Evolutionary conservation across 2,113 vertebrate species (phyloP).

Genomic region (Sorex fumeus): DNA sequence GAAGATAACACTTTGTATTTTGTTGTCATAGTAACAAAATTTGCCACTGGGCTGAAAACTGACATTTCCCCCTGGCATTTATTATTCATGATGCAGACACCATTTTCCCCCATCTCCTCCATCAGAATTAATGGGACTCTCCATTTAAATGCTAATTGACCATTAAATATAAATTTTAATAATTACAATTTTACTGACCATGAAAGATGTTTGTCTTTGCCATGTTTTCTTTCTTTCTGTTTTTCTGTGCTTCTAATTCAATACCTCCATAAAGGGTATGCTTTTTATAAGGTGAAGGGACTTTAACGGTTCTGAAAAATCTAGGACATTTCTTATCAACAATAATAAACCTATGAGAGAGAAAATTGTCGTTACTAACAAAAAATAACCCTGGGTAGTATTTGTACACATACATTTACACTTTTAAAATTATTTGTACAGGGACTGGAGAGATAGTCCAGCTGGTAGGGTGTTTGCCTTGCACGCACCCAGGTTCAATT

Average conservation of each 20-base stretch:
- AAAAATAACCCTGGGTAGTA: slow-evolving; percentile 50
- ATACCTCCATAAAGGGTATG: slow-evolving; percentile 56
- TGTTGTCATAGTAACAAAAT: slow-evolving; percentile 89
- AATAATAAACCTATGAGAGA: slow-evolving; percentile 53
- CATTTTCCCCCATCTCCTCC: slow-evolving; percentile 79
- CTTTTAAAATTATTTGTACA: slow-evolving; percentile 63
- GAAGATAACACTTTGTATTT: slow-evolving; percentile 86
- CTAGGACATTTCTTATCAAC: slow-evolving; percentile 61
- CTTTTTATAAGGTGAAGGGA: slow-evolving; percentile 77
- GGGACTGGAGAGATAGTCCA: no score
- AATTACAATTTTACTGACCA: slow-evolving; percentile 56
- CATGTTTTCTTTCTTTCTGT: not conserved
- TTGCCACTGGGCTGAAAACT: slow-evolving; percentile 83
- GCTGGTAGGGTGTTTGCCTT: no score
- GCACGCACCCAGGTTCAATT: no score
- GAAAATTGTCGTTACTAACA: slow-evolving; percentile 62
- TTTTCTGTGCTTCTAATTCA: slow-evolving; percentile 73
- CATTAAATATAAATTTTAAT: slow-evolving; percentile 73
- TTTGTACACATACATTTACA: slow-evolving; percentile 44
- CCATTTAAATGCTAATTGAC: slow-evolving; percentile 83
- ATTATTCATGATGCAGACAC: slow-evolving; percentile 81
- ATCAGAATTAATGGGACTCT: slow-evolving; percentile 77
- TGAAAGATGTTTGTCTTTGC: slow-evolving; percentile 73
- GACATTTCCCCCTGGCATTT: slow-evolving; percentile 83
- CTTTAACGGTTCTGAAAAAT: slow-evolving; percentile 67